Evolutionary conservation across 2,888 invertebrate genomes (phyloP), one percentile per base, ranked within the genome.

Genomic region (Oligia fasciuncula): DNA sequence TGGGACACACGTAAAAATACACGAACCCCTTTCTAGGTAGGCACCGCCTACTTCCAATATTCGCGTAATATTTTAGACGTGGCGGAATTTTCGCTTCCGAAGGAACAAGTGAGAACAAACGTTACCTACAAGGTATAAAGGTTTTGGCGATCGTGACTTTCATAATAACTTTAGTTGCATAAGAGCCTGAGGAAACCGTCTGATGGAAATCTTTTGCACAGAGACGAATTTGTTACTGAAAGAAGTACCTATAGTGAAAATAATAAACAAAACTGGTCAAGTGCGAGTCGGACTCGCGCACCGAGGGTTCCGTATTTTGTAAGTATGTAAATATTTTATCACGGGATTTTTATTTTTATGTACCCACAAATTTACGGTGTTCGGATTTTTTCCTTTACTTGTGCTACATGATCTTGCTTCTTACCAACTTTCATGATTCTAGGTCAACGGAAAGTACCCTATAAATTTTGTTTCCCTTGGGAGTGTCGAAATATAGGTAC

Each of bases 1-100:
- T 78, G 90, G 84, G 86, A 87, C 76, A 62, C 46, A 78, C 80
- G 83, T 83, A 85, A 85, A 86, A 88, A 89, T 83, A 87, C 78
- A 81, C 65, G 77, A 76, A 76, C 69, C 84, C 79, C 83, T 85
- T 89, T 85, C 80, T 75, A 79, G 81, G 74, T 71, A 68, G 68
- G 73, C 65, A 80, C 85, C 81, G 82, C 86, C 86, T 88, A 83
- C 86, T 89, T 85, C 73, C 83, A 86, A 90, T 89, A 87, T 85
- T 49, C 76, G 74, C 76, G 83, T 87, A 70, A 89, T 88, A 89
- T 87, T 83, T 84, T 80, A 87, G 76, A 77, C 70, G 73, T 63
- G 66, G 72, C 43, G 75, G 67, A 80, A 81, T 83, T 89, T 76
- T 83, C 77, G 71, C 60, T 29, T 69, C 63, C 65, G 51, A 76